Evolutionary conservation across 1,140 invertebrate genomes (phyloP).

Genomic region (Acromyrmex heyeri): DNA sequence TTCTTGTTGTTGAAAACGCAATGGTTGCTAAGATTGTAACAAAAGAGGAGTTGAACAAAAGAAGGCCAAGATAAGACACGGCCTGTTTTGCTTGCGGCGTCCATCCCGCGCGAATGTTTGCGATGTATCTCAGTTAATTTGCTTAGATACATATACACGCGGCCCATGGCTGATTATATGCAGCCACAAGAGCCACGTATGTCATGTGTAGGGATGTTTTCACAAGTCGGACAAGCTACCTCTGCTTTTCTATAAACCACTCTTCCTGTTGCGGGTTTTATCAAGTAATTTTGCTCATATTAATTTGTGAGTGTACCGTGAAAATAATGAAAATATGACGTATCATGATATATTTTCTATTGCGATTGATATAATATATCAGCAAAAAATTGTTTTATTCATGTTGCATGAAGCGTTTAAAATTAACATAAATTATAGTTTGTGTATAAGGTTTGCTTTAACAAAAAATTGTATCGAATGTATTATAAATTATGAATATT

Average conservation of each 20-base stretch:
- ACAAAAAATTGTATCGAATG: background rate
- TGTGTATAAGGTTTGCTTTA: background rate
- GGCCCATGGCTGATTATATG: slow-evolving; percentile 31
- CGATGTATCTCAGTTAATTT: slow-evolving; percentile 58
- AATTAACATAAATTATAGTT: background rate
- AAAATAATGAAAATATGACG: background rate
- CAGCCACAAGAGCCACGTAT: background rate
- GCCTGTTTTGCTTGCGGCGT: background rate
- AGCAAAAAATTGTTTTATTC: background rate
- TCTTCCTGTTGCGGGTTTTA: background rate
- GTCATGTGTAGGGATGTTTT: slow-evolving; percentile 11
- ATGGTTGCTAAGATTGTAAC: background rate
- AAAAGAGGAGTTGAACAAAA: background rate
- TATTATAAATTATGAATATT: background rate
- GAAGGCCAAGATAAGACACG: slow-evolving; percentile 65
- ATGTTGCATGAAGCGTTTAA: background rate
- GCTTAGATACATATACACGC: slow-evolving; percentile 58
- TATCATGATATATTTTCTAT: background rate
- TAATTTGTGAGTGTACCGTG: background rate
- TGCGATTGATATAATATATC: background rate
- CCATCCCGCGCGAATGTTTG: slow-evolving; percentile 21
- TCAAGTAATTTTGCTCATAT: background rate
- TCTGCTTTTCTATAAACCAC: slow-evolving; percentile 11
- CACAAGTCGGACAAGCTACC: background rate
- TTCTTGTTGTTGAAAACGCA: background rate